Conservation (phyloP, 2,113 vertebrate species). For the Benitochromis conjunctus region DNA sequence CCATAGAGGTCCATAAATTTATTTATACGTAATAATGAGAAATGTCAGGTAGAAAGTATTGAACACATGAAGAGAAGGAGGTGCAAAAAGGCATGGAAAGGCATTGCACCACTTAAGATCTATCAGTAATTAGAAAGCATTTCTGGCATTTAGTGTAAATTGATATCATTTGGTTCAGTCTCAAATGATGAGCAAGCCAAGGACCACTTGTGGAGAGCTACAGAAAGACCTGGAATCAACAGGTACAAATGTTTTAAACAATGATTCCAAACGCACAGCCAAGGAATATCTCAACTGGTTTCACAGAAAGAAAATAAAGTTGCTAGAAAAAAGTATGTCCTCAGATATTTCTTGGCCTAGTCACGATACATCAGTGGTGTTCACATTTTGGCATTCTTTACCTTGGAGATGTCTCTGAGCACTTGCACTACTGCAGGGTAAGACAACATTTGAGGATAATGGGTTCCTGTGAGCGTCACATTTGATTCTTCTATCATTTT, state of each 20-base stretch:
- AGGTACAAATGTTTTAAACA: neutral
- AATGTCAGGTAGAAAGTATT: rapidly evolving
- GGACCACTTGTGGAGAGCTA: neutral
- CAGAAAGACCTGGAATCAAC: neutral
- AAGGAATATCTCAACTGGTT: neutral
- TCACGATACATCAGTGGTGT: neutral
- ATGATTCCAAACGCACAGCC: neutral
- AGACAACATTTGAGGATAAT: neutral
- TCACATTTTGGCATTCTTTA: neutral
- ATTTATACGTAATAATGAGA: neutral
- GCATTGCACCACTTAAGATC: neutral
- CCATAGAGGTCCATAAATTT: neutral
- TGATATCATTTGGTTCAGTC: neutral
- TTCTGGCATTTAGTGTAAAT: neutral
- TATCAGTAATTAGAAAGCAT: neutral
- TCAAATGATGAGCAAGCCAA: neutral
- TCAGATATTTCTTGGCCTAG: neutral
- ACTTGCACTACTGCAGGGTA: neutral
- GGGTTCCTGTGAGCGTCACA: neutral
- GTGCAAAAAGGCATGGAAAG: neutral
- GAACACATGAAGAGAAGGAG: neutral
- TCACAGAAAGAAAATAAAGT: neutral
- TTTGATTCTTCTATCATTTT: neutral
- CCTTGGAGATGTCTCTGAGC: neutral
- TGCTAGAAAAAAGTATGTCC: rapidly evolving